These are phyloP conservation scores for Pachliopta kotzebuea DNA, from an alignment of 2,888 invertebrate genomes.

Conservation along the genomic window DNA sequence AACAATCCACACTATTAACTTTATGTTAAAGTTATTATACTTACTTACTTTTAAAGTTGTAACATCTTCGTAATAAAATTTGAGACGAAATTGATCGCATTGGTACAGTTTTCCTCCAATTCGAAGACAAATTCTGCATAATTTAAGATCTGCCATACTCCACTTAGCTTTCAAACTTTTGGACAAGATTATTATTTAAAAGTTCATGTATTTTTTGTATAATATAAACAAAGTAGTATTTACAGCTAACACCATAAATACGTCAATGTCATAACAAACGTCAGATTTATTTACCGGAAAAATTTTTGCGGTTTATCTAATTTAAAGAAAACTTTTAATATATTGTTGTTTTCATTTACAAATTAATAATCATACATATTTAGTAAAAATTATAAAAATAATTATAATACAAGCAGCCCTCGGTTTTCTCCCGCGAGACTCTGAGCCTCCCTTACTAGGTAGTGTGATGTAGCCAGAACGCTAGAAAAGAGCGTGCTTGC, in stretches of 20 bases:
- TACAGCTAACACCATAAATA: conserved; percentile 1
- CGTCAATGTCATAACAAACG: conserved; percentile 2
- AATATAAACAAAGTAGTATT: conserved; percentile 4
- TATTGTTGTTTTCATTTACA: too few relatives aligned
- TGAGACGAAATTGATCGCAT: conserved; percentile 46
- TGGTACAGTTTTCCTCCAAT: conserved; percentile 49
- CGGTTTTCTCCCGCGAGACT: too few relatives aligned
- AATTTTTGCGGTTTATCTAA: too few relatives aligned
- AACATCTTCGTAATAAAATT: conserved; percentile 51
- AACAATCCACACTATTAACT: too few relatives aligned
- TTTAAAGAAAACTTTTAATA: too few relatives aligned
- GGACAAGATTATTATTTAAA: background rate
- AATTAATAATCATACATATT: too few relatives aligned
- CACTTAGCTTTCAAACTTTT: background rate
- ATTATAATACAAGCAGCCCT: too few relatives aligned
- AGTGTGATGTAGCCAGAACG: too few relatives aligned
- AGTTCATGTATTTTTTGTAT: background rate
- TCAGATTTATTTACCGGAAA: too few relatives aligned
- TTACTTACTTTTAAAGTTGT: conserved; percentile 51
- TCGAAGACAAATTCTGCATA: conserved; percentile 53
- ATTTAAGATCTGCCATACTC: conserved; percentile 45
- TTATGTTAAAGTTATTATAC: conserved; percentile 6
- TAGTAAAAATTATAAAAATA: too few relatives aligned
- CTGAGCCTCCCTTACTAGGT: too few relatives aligned
- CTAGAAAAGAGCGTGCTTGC: too few relatives aligned